These are phyloP conservation scores for Calephelis perditalis DNA, from an alignment of 2,888 invertebrate genomes.

Conservation along the genomic window DNA sequence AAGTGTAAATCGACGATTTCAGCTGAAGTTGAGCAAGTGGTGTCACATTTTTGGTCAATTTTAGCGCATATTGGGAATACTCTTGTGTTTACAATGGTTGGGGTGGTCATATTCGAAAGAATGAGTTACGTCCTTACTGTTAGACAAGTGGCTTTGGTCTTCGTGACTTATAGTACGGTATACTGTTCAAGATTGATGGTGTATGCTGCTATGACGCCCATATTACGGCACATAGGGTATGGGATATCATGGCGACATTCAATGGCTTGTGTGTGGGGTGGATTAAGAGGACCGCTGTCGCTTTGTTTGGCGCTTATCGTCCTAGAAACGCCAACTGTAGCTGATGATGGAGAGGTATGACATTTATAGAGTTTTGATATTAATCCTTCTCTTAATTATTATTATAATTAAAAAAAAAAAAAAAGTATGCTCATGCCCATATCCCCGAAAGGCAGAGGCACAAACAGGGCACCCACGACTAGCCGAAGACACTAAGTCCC, in stretches of 20 bases:
- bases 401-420: too few species aligned
- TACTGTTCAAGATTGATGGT: conserved; percentile 68
- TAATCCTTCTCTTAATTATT: too few species aligned
- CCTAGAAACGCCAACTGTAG: conserved; percentile 53
- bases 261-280: conserved; percentile 80
- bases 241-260: conserved; percentile 78
- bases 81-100: conserved; percentile 79
- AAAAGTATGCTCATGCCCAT: not conserved
- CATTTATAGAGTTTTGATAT: not conserved
- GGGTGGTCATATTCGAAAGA: conserved; percentile 78
- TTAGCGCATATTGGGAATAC: conserved; percentile 67
- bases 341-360: conserved; percentile 54
- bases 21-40: conserved; percentile 56
- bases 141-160: conserved; percentile 54
- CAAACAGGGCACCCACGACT: too few species aligned
- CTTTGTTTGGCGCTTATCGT: conserved; percentile 78
- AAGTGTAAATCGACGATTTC: conserved; percentile 55
- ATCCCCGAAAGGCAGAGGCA: too few species aligned
- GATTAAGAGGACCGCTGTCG: conserved; percentile 78
- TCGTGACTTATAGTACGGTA: conserved; percentile 66
- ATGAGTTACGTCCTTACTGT: conserved; percentile 60
- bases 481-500: too few species aligned
- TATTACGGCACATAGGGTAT: conserved; percentile 74
- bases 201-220: conserved; percentile 68
- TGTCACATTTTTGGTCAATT: conserved; percentile 56